Conservation (phyloP, 1,140 invertebrate species). For the Papilio machaon region DNA sequence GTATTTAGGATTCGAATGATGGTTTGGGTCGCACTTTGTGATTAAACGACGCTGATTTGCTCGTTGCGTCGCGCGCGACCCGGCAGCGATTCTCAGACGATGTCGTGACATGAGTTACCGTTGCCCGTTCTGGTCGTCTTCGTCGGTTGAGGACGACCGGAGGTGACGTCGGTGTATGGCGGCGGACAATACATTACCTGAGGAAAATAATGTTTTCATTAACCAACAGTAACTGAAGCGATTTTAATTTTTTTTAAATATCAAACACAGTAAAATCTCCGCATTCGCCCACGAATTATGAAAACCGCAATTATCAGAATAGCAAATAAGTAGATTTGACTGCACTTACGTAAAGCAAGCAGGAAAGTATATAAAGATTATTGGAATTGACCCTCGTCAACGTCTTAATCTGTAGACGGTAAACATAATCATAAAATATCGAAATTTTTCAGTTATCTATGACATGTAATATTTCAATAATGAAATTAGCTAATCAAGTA, state of each 20-base stretch:
- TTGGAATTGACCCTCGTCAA: background rate
- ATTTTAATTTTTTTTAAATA: too few species aligned
- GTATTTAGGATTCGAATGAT: background rate
- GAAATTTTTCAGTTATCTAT: background rate
- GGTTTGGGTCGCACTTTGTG: conserved; percentile 40
- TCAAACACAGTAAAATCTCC: too few species aligned
- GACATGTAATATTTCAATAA: too few species aligned
- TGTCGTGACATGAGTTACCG: conserved; percentile 77
- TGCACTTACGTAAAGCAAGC: too few species aligned
- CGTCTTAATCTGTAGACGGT: background rate
- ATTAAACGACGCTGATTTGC: conserved; percentile 64
- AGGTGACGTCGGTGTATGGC: conserved; percentile 64
- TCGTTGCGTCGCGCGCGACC: conserved; percentile 62
- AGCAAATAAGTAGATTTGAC: too few species aligned
- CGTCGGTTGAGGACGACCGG: conserved; percentile 69
- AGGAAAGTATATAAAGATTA: background rate
- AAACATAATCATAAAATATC: background rate
- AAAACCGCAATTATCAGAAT: too few species aligned
- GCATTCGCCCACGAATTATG: too few species aligned
- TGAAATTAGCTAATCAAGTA: background rate
- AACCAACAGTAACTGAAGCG: background rate
- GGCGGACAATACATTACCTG: conserved; percentile 78
- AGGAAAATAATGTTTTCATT: background rate
- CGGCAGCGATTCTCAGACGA: conserved; percentile 79
- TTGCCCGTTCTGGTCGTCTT: conserved; percentile 76